A percentile compares a stretch with the other conserved stretches of the same genome.
phyloP scores from a whole-genome alignment of 1,140 invertebrate genomes.

The Heliconius himera region DNA sequence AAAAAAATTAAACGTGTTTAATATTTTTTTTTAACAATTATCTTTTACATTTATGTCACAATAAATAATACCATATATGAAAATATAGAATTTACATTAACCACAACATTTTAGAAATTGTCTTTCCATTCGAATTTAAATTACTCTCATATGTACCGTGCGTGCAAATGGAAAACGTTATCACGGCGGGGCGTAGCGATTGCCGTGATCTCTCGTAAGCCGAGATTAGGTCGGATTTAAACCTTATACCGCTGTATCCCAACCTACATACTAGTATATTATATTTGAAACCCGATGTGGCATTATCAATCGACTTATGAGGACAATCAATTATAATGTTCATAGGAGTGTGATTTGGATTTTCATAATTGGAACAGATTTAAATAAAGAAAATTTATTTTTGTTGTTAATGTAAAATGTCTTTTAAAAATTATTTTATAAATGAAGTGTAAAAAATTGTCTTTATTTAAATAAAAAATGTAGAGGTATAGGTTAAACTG shows the following conservation, averaged over 20 bases:
- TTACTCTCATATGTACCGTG: constrained; percentile 31
- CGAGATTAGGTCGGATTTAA: constrained; percentile 62
- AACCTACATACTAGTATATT: constrained; percentile 16
- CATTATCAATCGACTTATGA: constrained; percentile 31
- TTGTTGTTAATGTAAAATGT: too few species aligned
- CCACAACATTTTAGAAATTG: constrained; percentile 20
- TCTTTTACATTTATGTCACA: not conserved
- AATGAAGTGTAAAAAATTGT: too few species aligned
- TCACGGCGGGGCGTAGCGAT: constrained; percentile 51
- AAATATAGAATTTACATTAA: not conserved
- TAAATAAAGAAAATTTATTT: too few species aligned
- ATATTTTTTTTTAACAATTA: not conserved
- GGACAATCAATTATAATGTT: constrained; percentile 21
- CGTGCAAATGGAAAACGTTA: constrained; percentile 48
- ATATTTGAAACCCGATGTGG: constrained; percentile 24
- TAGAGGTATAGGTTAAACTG: too few species aligned
- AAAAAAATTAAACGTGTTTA: too few species aligned
- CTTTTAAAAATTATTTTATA: too few species aligned
- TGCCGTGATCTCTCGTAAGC: constrained; percentile 60
- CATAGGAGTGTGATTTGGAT: not conserved
- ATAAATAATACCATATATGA: not conserved
- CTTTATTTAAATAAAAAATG: too few species aligned
- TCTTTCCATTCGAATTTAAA: constrained; percentile 33
- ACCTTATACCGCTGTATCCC: constrained; percentile 27
- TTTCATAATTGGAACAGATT: not conserved